Evolutionary conservation across 2,888 invertebrate species (phyloP).

Genomic region (Coelopa pilipes): DNA sequence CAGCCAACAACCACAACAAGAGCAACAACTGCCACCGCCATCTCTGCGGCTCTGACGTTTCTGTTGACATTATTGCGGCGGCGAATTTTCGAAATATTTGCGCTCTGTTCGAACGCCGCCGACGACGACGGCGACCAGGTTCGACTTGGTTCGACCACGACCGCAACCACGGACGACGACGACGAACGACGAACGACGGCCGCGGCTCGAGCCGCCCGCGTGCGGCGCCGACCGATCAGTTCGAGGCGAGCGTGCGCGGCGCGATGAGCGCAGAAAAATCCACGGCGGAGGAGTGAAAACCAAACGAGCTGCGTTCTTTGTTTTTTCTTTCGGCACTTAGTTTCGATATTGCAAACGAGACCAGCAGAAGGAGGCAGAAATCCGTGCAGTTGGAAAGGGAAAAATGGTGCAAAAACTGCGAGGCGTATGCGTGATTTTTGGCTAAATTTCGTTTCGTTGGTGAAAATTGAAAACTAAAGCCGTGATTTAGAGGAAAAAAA

Average conservation of each 20-base stretch:
- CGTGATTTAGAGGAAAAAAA: neutral
- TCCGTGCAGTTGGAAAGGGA: too few relatives aligned
- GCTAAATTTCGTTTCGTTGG: too few relatives aligned
- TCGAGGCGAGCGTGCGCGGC: slow-evolving; percentile 14
- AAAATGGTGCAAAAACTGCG: neutral
- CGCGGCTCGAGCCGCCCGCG: neutral
- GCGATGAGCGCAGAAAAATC: slow-evolving; percentile 7
- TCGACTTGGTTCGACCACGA: neutral
- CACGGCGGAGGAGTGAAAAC: too few relatives aligned
- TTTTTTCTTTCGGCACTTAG: too few relatives aligned
- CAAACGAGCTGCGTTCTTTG: too few relatives aligned
- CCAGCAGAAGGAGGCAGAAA: too few relatives aligned
- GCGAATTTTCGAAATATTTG: slow-evolving; percentile 10
- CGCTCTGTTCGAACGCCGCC: neutral
- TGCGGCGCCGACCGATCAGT: neutral
- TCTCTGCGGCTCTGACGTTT: neutral
- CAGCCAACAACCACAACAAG: neutral
- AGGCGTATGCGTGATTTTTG: neutral
- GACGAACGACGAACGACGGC: too few relatives aligned
- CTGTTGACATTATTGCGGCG: neutral
- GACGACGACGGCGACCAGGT: neutral
- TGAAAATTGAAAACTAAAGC: too few relatives aligned
- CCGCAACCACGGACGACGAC: neutral
- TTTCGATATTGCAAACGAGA: too few relatives aligned
- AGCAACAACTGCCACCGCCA: neutral